Conservation (phyloP, 2,113 vertebrate genomes). For the Ceyx cyanopectus region DNA sequence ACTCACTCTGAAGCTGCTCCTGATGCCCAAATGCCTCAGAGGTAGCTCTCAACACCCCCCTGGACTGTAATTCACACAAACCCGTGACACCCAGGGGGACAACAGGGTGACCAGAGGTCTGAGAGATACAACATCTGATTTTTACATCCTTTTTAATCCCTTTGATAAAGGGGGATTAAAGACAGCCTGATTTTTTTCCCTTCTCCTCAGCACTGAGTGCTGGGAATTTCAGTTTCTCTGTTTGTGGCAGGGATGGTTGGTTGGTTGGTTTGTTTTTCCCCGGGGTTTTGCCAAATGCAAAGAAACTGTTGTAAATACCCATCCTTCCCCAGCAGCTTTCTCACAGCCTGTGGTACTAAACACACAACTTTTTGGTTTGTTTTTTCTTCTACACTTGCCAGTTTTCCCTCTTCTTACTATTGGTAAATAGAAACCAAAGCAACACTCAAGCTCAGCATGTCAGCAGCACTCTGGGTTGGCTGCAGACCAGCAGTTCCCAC, state of each 20-base stretch:
- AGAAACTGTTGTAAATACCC: background rate
- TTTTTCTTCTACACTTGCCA: background rate
- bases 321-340: background rate
- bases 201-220: background rate
- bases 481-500: background rate
- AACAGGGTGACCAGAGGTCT: background rate
- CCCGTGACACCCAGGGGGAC: rapidly evolving
- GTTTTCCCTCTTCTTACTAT: background rate
- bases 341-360: background rate
- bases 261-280: background rate
- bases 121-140: background rate
- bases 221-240: background rate
- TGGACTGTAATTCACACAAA: background rate
- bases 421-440: background rate
- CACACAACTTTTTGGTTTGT: background rate
- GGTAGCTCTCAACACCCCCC: background rate
- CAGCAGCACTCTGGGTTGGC: background rate
- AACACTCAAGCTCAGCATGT: background rate
- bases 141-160: background rate
- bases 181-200: background rate
- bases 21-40: background rate
- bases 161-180: background rate
- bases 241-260: background rate
- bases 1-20: background rate
- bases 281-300: background rate